Evolutionary conservation across 2,888 invertebrate species (phyloP).

Genomic region (Chydorus sphaericus): DNA sequence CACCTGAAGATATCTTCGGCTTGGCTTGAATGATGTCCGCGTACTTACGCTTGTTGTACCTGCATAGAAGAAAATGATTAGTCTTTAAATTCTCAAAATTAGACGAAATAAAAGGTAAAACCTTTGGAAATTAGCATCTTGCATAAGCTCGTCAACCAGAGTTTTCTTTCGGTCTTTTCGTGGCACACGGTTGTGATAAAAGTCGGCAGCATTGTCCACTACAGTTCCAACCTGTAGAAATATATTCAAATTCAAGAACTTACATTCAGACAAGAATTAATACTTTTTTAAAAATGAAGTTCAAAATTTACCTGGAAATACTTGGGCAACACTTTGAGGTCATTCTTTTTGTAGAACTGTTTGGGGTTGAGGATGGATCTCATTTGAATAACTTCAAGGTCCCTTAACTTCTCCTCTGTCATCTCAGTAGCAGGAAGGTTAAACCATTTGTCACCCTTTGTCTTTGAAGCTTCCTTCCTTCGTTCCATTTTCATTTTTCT

Average conservation of each 20-base stretch:
- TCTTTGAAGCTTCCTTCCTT: slow-evolving; percentile 54
- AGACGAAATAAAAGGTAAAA: slow-evolving; percentile 10
- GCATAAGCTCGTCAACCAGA: slow-evolving; percentile 82
- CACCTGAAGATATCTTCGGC: slow-evolving; percentile 52
- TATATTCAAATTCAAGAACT: slow-evolving; percentile 13
- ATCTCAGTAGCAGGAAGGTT: slow-evolving; percentile 75
- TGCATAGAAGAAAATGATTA: not conserved
- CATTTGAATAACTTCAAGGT: slow-evolving; percentile 82
- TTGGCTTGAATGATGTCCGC: slow-evolving; percentile 33
- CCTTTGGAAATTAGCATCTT: slow-evolving; percentile 58
- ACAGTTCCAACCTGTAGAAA: slow-evolving; percentile 33
- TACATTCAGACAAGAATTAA: not conserved
- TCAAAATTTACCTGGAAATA: slow-evolving; percentile 60
- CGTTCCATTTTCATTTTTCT: slow-evolving; percentile 40
- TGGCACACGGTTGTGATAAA: slow-evolving; percentile 63
- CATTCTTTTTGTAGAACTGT: slow-evolving; percentile 87
- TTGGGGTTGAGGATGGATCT: slow-evolving; percentile 81
- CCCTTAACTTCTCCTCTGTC: slow-evolving; percentile 73
- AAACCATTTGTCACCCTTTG: slow-evolving; percentile 79
- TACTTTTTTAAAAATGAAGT: slow-evolving; percentile 13
- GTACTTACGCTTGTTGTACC: slow-evolving; percentile 18
- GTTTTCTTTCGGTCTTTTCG: slow-evolving; percentile 76
- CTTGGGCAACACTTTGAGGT: slow-evolving; percentile 71
- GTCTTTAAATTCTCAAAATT: too few species aligned
- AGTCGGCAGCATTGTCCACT: slow-evolving; percentile 73